Evolutionary conservation across 2,888 invertebrate genomes (phyloP), one percentile per base, ranked within the genome.

Genomic region (Griposia aprilina): DNA sequence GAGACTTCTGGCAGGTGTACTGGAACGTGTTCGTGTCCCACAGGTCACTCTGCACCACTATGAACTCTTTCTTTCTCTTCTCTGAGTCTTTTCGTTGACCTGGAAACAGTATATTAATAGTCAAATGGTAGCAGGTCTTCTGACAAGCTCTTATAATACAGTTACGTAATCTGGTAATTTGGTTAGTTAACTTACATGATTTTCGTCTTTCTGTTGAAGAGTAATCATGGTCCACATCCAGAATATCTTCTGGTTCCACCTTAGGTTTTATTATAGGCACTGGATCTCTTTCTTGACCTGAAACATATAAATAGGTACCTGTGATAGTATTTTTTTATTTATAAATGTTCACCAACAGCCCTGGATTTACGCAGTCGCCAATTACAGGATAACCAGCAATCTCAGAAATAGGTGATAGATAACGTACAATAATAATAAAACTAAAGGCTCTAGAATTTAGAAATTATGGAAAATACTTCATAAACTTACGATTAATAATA

Each of bases 11-110:
- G 78, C 96, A 96, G 1, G 96, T 97, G 80, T 97, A 97, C 82
- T 97, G 97, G 84, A 97, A 97, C 0, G 97, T 97, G 82, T 97
- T 97, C 0, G 97, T 97, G 86, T 97, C 97, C 97, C 97, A 97
- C n/a, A 97, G 93, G 89, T 97, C 97, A 88, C 97, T 97, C 90
- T 97, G 97, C 1, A 97, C 97, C 10, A 97, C 97, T 72, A 97
- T 97, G 89, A 97, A 97, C 73, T 97, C 97, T 76, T 97, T 97
- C 88, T 96, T 96, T 45, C 96, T 93, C 78, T 93, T 95, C 78
- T 97, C 97, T 0, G 97, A 97, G 87, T 97, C 97, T 89, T 94
- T 93, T 90, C 97, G 94, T 91, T 97, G 97, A 90, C 95, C 97
- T 97, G 83, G 4, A 13, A 72, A 63, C 3, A 76, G 50, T 36